Conservation (phyloP, 1,140 invertebrate species). For the Phortica variegata region DNA sequence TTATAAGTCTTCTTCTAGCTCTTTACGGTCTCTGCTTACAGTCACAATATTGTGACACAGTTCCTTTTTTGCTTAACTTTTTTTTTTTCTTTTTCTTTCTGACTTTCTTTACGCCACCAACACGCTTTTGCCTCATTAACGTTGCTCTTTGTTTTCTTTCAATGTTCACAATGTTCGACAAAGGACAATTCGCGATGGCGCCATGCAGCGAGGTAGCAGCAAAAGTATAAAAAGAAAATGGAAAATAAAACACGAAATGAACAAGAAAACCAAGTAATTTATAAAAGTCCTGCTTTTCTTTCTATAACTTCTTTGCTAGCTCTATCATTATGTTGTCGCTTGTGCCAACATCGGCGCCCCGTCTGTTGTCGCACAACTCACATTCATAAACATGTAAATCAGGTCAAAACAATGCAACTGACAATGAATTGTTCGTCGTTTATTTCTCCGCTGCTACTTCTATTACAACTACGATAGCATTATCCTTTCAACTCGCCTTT, state of each 20-base stretch:
- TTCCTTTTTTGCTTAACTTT: constrained; percentile 52
- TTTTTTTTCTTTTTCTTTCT: constrained; percentile 34
- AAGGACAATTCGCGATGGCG: no score
- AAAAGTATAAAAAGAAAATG: no score
- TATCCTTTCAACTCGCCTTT: constrained; percentile 15
- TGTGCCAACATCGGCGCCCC: constrained; percentile 14
- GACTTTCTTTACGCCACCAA: constrained; percentile 43
- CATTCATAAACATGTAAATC: constrained; percentile 43
- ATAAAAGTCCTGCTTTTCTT: constrained; percentile 36
- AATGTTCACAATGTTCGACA: no score
- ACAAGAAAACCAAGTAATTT: constrained; percentile 47
- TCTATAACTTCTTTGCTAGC: background rate
- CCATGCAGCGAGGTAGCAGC: no score
- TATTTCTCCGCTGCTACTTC: constrained; percentile 1
- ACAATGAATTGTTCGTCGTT: constrained; percentile 43
- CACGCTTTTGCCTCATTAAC: constrained; percentile 53
- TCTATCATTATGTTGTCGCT: constrained; percentile 18
- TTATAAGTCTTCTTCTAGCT: background rate
- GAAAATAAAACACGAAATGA: no score
- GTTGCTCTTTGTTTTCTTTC: constrained; percentile 52
- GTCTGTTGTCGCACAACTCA: constrained; percentile 3
- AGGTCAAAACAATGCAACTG: constrained; percentile 54
- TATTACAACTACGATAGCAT: no score
- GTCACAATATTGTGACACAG: constrained; percentile 54
- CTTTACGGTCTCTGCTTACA: constrained; percentile 9